Evolutionary conservation across 2,797 vertebrate species (phyloP).

Genomic region (Strix occidentalis): DNA sequence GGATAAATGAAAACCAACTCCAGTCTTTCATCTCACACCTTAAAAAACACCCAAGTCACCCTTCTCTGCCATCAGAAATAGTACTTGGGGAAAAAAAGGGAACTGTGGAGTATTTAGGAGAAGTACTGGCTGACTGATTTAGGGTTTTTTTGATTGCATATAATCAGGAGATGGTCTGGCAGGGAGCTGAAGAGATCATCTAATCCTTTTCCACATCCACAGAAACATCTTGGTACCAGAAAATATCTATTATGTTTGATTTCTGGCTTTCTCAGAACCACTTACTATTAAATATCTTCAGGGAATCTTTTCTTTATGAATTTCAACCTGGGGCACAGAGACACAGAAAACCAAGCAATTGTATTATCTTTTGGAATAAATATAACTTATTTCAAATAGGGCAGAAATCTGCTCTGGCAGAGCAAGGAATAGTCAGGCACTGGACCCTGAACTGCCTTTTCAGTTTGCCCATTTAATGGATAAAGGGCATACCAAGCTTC

Average conservation of each 20-base stretch:
- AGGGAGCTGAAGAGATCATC: background rate
- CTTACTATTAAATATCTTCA: conserved; percentile 35
- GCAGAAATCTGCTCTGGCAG: background rate
- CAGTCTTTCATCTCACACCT: background rate
- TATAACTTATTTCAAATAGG: background rate
- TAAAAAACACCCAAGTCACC: background rate
- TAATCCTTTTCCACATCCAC: conserved; percentile 9
- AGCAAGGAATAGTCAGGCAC: background rate
- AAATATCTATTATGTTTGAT: conserved; percentile 23
- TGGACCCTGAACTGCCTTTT: background rate
- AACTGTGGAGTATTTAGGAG: background rate
- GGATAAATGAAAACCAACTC: background rate
- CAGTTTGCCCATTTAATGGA: background rate
- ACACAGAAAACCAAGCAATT: conserved; percentile 24
- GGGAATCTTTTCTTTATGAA: conserved; percentile 24
- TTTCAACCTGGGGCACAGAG: conserved; percentile 18
- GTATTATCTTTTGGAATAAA: background rate
- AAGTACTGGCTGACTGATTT: background rate
- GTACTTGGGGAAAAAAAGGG: background rate
- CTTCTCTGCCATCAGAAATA: background rate
- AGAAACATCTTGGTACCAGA: background rate
- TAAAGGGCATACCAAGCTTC: background rate
- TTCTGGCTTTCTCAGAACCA: background rate
- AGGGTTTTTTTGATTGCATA: background rate
- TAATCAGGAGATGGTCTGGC: background rate